phyloP scores from a whole-genome alignment of 1,140 invertebrate species.

The Semibalanus balanoides region DNA sequence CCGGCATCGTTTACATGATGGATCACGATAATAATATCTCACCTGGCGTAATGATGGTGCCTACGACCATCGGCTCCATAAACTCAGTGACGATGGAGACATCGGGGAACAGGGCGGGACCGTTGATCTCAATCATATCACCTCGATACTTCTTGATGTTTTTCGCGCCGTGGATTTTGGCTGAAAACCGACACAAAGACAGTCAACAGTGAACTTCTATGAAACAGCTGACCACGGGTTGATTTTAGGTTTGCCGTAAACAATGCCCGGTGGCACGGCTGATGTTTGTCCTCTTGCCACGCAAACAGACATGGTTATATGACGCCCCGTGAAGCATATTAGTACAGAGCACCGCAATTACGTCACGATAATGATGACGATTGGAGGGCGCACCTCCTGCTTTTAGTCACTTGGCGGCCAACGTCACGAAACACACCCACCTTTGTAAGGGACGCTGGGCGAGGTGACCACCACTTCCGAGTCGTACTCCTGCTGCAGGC shows the following conservation, averaged over 20 bases:
- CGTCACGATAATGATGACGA: no score
- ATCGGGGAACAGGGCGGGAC: constrained; percentile 68
- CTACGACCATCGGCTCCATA: constrained; percentile 74
- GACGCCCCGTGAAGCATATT: no score
- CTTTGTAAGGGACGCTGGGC: constrained; percentile 88
- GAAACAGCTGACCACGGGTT: no score
- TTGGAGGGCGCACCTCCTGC: no score
- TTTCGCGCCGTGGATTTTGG: constrained; percentile 50
- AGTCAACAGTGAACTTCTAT: no score
- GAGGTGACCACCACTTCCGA: constrained; percentile 78
- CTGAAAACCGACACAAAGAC: constrained; percentile 17
- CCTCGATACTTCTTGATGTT: constrained; percentile 50
- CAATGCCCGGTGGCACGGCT: no score
- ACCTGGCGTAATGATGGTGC: constrained; percentile 76
- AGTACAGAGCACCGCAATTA: no score
- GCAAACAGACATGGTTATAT: no score
- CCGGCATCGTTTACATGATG: no score
- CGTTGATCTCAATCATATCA: constrained; percentile 58
- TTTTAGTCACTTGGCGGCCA: no score
- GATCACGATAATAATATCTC: constrained; percentile 21
- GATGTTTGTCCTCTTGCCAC: no score
- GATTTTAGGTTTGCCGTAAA: no score
- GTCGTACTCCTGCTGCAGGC: constrained; percentile 84
- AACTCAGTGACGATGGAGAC: constrained; percentile 49
- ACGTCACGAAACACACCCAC: constrained; percentile 36